Evolutionary conservation across 2,888 invertebrate genomes (phyloP).

Genomic region (Octonoba sinensis): DNA sequence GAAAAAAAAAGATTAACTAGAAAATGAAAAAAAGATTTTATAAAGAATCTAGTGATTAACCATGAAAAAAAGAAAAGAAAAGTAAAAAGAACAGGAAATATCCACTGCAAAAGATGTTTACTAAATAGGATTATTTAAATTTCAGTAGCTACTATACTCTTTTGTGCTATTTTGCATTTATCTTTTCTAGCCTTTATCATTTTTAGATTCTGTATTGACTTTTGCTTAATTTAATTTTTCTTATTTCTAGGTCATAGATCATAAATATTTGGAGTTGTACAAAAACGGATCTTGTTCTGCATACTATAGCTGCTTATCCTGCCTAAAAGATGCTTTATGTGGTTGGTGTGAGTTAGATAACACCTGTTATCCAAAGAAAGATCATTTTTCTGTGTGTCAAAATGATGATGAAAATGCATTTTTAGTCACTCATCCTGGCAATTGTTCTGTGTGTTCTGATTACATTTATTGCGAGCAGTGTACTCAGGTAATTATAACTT

Average conservation of each 20-base stretch:
- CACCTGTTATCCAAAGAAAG: conserved; percentile 29
- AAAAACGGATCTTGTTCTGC: conserved; percentile 82
- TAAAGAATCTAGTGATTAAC: no score
- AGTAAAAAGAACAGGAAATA: no score
- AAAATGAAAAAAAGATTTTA: no score
- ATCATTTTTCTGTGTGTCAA: conserved; percentile 17
- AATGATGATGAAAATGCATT: conserved; percentile 79
- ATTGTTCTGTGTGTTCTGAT: conserved; percentile 90
- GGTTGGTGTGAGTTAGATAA: conserved; percentile 87
- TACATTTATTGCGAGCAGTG: conserved; percentile 90
- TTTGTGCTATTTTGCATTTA: not conserved
- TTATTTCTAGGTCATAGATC: conserved; percentile 74
- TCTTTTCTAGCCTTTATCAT: not conserved
- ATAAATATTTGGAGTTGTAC: conserved; percentile 90
- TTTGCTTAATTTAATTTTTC: conserved; percentile 2
- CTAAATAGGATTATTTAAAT: no score
- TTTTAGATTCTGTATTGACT: not conserved
- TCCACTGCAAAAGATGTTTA: no score
- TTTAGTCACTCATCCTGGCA: conserved; percentile 83
- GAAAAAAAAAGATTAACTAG: no score
- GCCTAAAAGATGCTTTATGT: conserved; percentile 88
- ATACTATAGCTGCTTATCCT: conserved; percentile 87
- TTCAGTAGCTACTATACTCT: no score
- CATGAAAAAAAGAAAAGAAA: no score
- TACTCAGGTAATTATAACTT: conserved; percentile 75